Conservation (phyloP, 2,888 invertebrate species). For the Macrosiphum euphorbiae region DNA sequence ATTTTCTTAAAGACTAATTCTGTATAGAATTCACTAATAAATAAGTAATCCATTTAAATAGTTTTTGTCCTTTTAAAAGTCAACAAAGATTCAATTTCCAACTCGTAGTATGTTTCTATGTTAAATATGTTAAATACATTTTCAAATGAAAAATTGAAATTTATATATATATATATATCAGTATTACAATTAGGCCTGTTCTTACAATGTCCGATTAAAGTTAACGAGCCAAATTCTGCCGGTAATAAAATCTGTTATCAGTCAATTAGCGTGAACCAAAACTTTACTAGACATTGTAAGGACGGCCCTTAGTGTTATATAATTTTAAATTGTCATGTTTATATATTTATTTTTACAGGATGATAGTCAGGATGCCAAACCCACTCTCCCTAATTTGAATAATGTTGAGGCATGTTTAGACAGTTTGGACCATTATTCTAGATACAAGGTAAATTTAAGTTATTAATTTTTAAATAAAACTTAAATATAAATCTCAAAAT, state of each 20-base stretch:
- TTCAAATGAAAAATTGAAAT: background rate
- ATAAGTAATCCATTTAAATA: background rate
- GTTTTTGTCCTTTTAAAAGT: background rate
- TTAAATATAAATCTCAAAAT: background rate
- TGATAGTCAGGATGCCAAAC: constrained; percentile 69
- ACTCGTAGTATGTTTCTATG: background rate
- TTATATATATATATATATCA: background rate
- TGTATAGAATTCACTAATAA: background rate
- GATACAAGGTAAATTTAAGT: constrained; percentile 48
- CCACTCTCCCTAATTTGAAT: constrained; percentile 63
- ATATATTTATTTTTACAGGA: constrained; percentile 66
- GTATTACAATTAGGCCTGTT: too few species aligned
- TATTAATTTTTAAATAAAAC: background rate
- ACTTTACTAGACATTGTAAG: too few species aligned
- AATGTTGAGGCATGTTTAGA: constrained; percentile 58
- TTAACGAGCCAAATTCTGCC: too few species aligned
- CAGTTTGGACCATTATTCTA: constrained; percentile 60
- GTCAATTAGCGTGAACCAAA: too few species aligned
- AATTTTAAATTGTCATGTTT: background rate
- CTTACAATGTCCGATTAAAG: too few species aligned
- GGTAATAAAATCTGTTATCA: too few species aligned
- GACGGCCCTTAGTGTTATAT: background rate
- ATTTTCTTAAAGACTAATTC: background rate
- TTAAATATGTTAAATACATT: background rate
- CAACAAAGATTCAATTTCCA: background rate